Evolutionary conservation across 2,113 vertebrate genomes (phyloP), one percentile per base, ranked within the genome.

Genomic region (Chaetops frenatus): DNA sequence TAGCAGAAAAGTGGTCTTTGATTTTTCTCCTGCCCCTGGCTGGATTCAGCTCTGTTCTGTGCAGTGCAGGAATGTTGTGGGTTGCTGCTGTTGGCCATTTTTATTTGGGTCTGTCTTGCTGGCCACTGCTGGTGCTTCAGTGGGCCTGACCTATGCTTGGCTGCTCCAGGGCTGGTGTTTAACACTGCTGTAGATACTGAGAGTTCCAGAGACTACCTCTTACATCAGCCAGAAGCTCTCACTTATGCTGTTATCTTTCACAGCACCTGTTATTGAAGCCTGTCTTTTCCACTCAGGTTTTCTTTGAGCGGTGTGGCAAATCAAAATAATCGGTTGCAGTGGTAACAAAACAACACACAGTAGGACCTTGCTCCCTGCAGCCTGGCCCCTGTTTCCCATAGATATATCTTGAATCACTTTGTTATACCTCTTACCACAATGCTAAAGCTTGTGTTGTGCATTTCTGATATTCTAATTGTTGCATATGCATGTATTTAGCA

Each of bases 231-330:
- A 92, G 71, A 77, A 88, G 11, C 82, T 88, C 85, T 86, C 91
- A 42, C 87, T 87, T 48, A 15, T 0, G 7, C 86, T 72, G 73
- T 93, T 96, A 85, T 90, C 94, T 95, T 82, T 88, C 70, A 44
- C 57, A 87, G 74, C 90, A 94, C 90, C 90, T 96, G 94, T 79
- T 90, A 64, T 36, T 67, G 79, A 91, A 94, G 94, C 87, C 78
- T 76, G 40, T 44, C 87, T 77, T 88, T 91, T 91, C 86, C 83
- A 83, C 94, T 94, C 90, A 56, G 48, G 31, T 93, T 93, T 91
- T 81, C 90, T 95, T 65, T 85, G 74, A 96, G 81, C 87, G 45
- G 31, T 18, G 58, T 50, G 62, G 87, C 61, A 91, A 91, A 84
- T 62, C 91, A 92, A 96, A 92, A 88, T 54, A 73, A 81, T 48